Evolutionary conservation across 2,797 vertebrate genomes (phyloP).

Genomic region (Acestrorhynchus altus): DNA sequence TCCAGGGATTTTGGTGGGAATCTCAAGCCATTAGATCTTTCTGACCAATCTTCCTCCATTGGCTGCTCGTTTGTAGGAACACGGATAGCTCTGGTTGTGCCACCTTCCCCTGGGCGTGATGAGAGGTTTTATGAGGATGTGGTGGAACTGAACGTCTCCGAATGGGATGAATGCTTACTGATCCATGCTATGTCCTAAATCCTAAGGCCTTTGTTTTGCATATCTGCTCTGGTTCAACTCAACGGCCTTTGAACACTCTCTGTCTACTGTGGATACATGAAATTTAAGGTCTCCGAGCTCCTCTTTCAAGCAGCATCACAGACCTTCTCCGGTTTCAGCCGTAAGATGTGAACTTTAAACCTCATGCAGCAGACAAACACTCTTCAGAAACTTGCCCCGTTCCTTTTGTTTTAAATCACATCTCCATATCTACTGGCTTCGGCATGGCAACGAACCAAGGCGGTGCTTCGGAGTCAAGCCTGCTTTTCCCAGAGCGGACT

Average conservation of each 20-base stretch:
- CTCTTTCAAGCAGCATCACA: no score
- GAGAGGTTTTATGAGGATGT: neutral
- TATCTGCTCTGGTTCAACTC: neutral
- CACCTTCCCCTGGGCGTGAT: neutral
- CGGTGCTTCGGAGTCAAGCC: conserved; percentile 13
- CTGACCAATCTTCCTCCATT: neutral
- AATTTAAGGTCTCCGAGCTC: neutral
- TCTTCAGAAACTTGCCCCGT: neutral
- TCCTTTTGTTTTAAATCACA: neutral
- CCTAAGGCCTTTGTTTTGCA: neutral
- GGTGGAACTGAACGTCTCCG: neutral
- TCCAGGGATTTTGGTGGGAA: no score
- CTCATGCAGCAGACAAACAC: neutral
- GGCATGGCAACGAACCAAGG: conserved; percentile 21
- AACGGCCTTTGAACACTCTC: neutral
- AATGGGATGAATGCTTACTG: neutral
- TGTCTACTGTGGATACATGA: neutral
- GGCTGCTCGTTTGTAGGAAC: neutral
- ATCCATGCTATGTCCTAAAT: neutral
- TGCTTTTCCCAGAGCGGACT: conserved; percentile 32
- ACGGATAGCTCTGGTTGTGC: neutral
- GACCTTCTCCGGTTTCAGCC: neutral
- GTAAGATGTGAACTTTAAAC: neutral
- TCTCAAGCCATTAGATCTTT: neutral
- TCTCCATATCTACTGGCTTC: neutral